phyloP scores from a whole-genome alignment of 2,113 vertebrate species.

The Eolophus roseicapilla region DNA sequence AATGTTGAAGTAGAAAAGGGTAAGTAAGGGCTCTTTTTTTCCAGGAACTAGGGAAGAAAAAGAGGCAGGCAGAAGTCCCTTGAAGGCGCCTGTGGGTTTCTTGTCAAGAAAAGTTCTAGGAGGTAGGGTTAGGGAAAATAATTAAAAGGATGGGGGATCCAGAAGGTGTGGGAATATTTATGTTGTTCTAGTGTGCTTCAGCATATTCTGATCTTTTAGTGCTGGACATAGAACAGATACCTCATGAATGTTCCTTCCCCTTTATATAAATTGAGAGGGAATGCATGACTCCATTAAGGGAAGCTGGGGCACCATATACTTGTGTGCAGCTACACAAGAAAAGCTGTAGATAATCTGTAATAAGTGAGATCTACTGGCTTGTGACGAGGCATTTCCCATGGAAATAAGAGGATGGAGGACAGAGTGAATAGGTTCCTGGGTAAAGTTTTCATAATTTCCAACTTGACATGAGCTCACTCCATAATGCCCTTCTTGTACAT shows the following conservation, averaged over 20 bases:
- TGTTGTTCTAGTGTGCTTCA: not conserved
- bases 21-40: not conserved
- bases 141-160: not conserved
- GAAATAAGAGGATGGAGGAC: not conserved
- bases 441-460: not conserved
- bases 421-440: not conserved
- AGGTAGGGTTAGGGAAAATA: not conserved
- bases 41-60: not conserved
- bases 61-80: not conserved
- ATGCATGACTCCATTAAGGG: not conserved
- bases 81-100: not conserved
- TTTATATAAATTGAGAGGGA: not conserved
- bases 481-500: not conserved
- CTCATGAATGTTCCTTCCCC: accelerated
- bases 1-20: accelerated
- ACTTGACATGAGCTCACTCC: accelerated
- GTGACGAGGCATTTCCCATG: not conserved
- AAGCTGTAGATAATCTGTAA: not conserved
- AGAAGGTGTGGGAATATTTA: not conserved
- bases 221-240: accelerated
- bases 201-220: not conserved
- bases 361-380: not conserved
- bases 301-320: not conserved
- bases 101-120: not conserved
- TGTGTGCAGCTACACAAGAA: not conserved